phyloP scores from a whole-genome alignment of 2,797 vertebrate genomes.

The Neosalanx taihuensis region DNA sequence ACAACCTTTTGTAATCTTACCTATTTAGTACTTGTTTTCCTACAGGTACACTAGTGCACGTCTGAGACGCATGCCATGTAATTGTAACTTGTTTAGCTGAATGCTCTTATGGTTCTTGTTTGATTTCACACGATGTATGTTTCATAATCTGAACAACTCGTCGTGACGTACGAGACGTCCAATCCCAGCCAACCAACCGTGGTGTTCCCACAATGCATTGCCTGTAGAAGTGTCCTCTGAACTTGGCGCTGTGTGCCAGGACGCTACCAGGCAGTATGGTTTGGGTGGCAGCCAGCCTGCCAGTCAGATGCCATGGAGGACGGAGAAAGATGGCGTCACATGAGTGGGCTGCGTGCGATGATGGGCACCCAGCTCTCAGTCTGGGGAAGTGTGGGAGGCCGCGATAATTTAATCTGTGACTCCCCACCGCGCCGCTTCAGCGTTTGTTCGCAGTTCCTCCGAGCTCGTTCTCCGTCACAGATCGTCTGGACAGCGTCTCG shows the following conservation, averaged over 20 bases:
- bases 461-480: neutral
- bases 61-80: too few relatives aligned
- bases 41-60: too few relatives aligned
- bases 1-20: too few relatives aligned
- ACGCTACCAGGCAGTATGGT: neutral
- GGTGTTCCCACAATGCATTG: slow-evolving; percentile 46
- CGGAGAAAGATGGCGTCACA: slow-evolving; percentile 32
- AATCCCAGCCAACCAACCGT: slow-evolving; percentile 34
- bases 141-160: too few relatives aligned
- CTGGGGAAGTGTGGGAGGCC: slow-evolving; percentile 50
- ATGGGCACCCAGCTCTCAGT: slow-evolving; percentile 27
- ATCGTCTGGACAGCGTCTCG: neutral
- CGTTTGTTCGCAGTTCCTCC: slow-evolving; percentile 37
- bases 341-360: slow-evolving; percentile 29
- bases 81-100: too few relatives aligned
- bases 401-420: slow-evolving; percentile 54
- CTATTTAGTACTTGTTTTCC: too few relatives aligned
- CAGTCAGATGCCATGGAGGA: slow-evolving; percentile 39
- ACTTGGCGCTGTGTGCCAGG: slow-evolving; percentile 12
- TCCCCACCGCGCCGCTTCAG: slow-evolving; percentile 56
- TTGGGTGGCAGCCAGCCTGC: slow-evolving; percentile 8
- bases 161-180: neutral
- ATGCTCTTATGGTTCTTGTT: too few relatives aligned
- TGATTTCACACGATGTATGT: too few relatives aligned
- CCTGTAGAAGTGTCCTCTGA: slow-evolving; percentile 28